Evolutionary conservation across 2,797 vertebrate genomes (phyloP), one percentile per base, ranked within the genome.

Genomic region (Halcyon smyrnensis): DNA sequence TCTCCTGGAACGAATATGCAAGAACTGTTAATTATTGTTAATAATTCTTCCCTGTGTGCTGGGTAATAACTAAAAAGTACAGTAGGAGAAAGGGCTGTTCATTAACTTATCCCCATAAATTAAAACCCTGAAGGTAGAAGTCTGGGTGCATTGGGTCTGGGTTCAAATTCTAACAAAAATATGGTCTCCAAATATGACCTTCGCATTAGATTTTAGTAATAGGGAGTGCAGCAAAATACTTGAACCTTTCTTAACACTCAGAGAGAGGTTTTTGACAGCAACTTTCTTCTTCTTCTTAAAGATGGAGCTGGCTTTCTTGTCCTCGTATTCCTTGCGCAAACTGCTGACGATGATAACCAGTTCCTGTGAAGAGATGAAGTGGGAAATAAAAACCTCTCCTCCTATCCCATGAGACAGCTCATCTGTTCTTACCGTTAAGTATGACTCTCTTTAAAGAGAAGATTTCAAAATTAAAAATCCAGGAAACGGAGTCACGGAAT

Each of bases 171-270:
- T 48, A 53, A 27, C 18, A 43, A 60, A 85, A 65, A 27, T 2
- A 13, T 1, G 8, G 19, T 28, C 65, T 83, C 39, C 41, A 69
- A 85, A 70, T 4, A 2, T 12, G 50, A 21, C 15, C 28, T 41
- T 51, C 32, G 4, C 3, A 9, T 67, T 8, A 37, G 45, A 36
- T 64, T 81, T 70, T 16, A 28, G 14, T 10, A 4, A 30, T 36
- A 82, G 28, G 4, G 15, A 41, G 14, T 8, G 17, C 24, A 88
- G 43, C 6, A 84, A 93, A 74, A 50, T 13, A 83, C 92, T 84
- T 68, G 8, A 77, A 99, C 99, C 99, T 99, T 99, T 99, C 84
- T 98, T 98, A 54, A 99, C 98, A n/a, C 98, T 98, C 76, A 99
- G 99, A 6, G 99, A 99, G 87, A 99, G 64, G 94, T 99, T 99